Evolutionary conservation across 2,888 invertebrate genomes (phyloP).

Genomic region (Gandaritis pyraliata): DNA sequence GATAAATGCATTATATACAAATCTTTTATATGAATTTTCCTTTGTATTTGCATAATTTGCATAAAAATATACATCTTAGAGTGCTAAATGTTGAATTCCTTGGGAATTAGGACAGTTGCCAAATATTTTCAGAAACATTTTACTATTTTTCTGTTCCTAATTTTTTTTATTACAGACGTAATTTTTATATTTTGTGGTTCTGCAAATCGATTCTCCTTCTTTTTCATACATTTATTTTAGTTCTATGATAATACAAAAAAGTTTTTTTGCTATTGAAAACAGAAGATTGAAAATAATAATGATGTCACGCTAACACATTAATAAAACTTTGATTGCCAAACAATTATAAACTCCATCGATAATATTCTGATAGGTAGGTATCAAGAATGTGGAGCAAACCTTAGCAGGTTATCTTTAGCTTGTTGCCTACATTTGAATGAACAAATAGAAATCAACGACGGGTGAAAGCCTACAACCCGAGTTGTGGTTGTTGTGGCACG

Average conservation of each 20-base stretch:
- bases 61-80: slow-evolving; percentile 2
- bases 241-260: too few species aligned
- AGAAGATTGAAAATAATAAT: too few species aligned
- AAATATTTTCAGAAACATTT: slow-evolving; percentile 51
- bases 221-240: too few species aligned
- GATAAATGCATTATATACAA: slow-evolving; percentile 8
- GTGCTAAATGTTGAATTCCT: slow-evolving; percentile 40
- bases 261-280: too few species aligned
- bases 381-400: slow-evolving; percentile 16
- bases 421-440: slow-evolving; percentile 40
- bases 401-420: slow-evolving; percentile 27
- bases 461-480: slow-evolving; percentile 52
- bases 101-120: slow-evolving; percentile 56
- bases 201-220: too few species aligned
- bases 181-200: too few species aligned
- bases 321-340: too few species aligned
- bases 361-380: not conserved
- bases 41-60: slow-evolving; percentile 13
- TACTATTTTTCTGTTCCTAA: slow-evolving; percentile 46
- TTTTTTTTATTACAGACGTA: not conserved
- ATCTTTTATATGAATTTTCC: not conserved
- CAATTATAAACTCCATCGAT: too few species aligned
- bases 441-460: slow-evolving; percentile 40
- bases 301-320: too few species aligned
- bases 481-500: slow-evolving; percentile 47